Evolutionary conservation across 2,113 vertebrate species (phyloP).

Genomic region (Platysteira castanea): DNA sequence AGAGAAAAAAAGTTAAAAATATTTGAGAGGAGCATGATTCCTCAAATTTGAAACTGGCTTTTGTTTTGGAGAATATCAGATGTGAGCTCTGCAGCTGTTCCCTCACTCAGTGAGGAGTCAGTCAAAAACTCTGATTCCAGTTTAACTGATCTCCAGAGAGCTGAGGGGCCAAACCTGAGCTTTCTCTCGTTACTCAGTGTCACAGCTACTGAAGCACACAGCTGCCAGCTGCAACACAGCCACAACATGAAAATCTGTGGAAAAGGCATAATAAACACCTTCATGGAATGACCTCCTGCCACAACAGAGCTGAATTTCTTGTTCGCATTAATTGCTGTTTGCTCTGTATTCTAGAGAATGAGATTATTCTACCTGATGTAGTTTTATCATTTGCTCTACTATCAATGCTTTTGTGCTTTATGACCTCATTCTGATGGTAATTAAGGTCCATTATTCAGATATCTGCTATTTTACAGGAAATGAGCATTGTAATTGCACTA

Average conservation of each 20-base stretch:
- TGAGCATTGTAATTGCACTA: background rate
- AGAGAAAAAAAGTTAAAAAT: background rate
- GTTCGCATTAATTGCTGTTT: background rate
- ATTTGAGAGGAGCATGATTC: background rate
- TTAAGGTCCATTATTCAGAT: background rate
- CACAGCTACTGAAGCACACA: background rate
- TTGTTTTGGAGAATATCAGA: background rate
- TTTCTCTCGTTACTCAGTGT: background rate
- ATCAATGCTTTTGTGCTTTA: background rate
- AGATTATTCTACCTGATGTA: background rate
- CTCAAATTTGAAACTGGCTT: background rate
- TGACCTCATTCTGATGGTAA: background rate
- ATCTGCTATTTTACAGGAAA: conserved; percentile 1
- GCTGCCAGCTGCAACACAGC: background rate
- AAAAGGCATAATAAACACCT: background rate
- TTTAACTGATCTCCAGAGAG: background rate
- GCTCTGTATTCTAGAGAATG: background rate
- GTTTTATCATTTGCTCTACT: background rate
- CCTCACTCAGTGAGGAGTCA: background rate
- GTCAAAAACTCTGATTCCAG: background rate
- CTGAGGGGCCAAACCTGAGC: background rate
- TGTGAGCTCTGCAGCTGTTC: background rate
- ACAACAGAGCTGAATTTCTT: background rate
- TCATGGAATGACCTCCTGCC: background rate
- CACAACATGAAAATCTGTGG: background rate